These are phyloP conservation scores for Prenolepis imparis DNA, from an alignment of 2,888 invertebrate species.

Conservation along the genomic window DNA sequence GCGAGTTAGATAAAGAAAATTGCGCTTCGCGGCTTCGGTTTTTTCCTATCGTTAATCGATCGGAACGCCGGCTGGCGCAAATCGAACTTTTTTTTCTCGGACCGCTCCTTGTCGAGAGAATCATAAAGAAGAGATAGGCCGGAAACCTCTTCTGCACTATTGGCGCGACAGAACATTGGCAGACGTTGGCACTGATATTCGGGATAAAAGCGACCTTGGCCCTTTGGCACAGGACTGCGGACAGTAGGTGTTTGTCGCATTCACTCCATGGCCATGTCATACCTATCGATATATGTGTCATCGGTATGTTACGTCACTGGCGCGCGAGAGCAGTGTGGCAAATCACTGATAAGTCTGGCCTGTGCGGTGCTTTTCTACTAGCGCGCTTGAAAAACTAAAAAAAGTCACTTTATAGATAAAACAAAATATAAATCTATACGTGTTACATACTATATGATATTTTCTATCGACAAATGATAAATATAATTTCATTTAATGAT, in stretches of 20 bases:
- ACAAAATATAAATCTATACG: neutral
- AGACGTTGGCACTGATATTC: constrained; percentile 45
- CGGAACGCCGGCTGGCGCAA: constrained; percentile 26
- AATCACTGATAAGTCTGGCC: constrained; percentile 1
- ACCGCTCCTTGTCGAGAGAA: neutral
- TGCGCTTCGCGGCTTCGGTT: constrained; percentile 31
- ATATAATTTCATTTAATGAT: neutral
- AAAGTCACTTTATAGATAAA: neutral
- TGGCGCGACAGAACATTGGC: constrained; percentile 55
- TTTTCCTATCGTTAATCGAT: constrained; percentile 48
- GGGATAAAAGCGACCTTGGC: constrained; percentile 74
- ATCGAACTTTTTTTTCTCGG: constrained; percentile 58
- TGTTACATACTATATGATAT: neutral
- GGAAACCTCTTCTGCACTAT: constrained; percentile 37
- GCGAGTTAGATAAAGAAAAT: constrained; percentile 33
- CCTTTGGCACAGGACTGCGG: constrained; percentile 65
- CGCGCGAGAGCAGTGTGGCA: neutral
- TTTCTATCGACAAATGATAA: neutral
- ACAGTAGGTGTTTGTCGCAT: constrained; percentile 58
- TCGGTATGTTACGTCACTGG: constrained; percentile 10
- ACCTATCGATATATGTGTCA: constrained; percentile 50
- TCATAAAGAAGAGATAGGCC: constrained; percentile 7
- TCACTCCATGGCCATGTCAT: constrained; percentile 53
- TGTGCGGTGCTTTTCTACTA: neutral
- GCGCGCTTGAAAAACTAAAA: neutral